phyloP scores from a whole-genome alignment of 92 coral and sea anemone species.

The Ricordea florida region DNA sequence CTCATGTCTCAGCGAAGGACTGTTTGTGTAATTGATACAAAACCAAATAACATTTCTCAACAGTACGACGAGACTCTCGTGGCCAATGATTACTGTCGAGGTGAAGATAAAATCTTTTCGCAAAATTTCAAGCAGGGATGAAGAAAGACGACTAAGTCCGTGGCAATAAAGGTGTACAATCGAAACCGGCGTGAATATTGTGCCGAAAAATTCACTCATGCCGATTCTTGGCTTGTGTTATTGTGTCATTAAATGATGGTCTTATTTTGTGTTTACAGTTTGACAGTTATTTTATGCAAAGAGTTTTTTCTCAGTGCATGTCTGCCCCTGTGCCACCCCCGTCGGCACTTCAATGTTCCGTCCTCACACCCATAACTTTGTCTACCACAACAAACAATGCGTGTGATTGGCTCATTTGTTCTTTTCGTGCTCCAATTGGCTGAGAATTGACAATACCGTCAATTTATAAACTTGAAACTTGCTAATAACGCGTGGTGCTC shows the following conservation, averaged over 20 bases:
- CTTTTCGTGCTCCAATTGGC: slow-evolving; percentile 78
- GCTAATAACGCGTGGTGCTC: slow-evolving; percentile 98
- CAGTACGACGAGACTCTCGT: neutral
- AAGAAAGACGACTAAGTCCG: neutral
- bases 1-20: neutral
- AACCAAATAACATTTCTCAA: slow-evolving; percentile 12
- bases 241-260: slow-evolving; percentile 24
- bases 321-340: slow-evolving; percentile 59
- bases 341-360: slow-evolving; percentile 41
- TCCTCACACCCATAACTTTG: slow-evolving; percentile 85
- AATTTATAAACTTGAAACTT: slow-evolving; percentile 99
- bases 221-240: slow-evolving; percentile 2
- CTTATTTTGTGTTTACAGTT: slow-evolving; percentile 26
- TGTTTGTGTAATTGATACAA: slow-evolving; percentile 8
- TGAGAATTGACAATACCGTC: slow-evolving; percentile 87
- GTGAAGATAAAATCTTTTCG: neutral
- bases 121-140: neutral
- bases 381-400: slow-evolving; percentile 50
- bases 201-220: neutral
- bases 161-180: neutral
- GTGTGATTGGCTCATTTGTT: slow-evolving; percentile 77
- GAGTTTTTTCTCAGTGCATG: neutral
- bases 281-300: slow-evolving; percentile 36
- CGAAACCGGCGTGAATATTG: neutral
- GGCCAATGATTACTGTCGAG: neutral